phyloP scores from a whole-genome alignment of 1,140 invertebrate species.

The Varroa destructor region DNA sequence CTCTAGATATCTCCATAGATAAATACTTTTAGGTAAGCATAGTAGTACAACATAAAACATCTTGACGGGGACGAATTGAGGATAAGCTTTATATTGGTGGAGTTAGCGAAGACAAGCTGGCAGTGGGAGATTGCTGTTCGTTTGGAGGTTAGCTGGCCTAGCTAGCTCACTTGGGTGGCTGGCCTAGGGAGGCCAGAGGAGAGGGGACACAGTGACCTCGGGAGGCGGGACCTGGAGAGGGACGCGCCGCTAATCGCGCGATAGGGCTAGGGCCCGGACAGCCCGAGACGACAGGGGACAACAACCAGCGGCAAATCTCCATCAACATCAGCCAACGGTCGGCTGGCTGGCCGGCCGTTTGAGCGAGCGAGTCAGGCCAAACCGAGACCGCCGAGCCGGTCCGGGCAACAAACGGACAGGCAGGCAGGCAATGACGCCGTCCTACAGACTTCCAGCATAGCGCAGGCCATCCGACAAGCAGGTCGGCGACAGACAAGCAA shows the following conservation, averaged over 20 bases:
- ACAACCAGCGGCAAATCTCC: background rate
- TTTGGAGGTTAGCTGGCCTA: background rate
- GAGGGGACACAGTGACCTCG: conserved; percentile 25
- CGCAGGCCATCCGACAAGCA: too few relatives aligned
- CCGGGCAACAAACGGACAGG: conserved; percentile 13
- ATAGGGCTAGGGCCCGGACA: background rate
- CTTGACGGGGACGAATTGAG: background rate
- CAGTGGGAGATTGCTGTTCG: conserved; percentile 5
- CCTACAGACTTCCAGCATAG: too few relatives aligned
- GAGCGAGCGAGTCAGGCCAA: too few relatives aligned
- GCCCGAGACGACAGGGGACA: conserved; percentile 11
- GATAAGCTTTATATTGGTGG: background rate
- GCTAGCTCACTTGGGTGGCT: background rate
- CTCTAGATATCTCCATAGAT: too few relatives aligned
- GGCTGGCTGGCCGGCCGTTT: background rate
- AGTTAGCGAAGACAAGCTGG: background rate
- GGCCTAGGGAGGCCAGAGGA: conserved; percentile 3
- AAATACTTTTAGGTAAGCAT: too few relatives aligned
- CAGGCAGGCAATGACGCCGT: background rate
- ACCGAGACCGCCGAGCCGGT: too few relatives aligned
- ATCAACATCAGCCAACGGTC: background rate
- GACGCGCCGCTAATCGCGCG: conserved; percentile 11
- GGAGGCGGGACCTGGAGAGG: conserved; percentile 27
- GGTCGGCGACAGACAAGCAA: too few relatives aligned
- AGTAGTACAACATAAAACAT: too few relatives aligned